phyloP scores from a whole-genome alignment of 2,797 vertebrate genomes.

The Chiloscyllium punctatum region DNA sequence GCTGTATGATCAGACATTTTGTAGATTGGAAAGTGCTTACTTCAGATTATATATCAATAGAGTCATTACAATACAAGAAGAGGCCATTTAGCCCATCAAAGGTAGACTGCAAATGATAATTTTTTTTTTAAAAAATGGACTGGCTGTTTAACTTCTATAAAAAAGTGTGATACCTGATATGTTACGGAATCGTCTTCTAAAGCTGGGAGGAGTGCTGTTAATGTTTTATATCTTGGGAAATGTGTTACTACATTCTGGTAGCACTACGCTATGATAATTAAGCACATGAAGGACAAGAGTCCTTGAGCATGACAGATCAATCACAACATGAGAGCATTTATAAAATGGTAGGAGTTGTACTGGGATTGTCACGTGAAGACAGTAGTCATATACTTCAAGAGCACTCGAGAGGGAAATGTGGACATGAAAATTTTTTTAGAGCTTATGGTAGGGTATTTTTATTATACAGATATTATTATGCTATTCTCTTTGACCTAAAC shows the following conservation, averaged over 20 bases:
- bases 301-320: neutral
- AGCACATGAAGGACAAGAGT: neutral
- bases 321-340: neutral
- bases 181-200: neutral
- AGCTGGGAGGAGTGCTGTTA: neutral
- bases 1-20: neutral
- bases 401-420: neutral
- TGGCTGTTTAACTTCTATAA: neutral
- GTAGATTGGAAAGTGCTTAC: neutral
- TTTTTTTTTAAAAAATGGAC: neutral
- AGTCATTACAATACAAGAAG: too few species aligned
- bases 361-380: neutral
- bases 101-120: neutral
- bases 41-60: neutral
- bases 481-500: too few species aligned
- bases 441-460: neutral
- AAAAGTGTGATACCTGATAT: neutral
- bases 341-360: neutral
- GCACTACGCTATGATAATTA: neutral
- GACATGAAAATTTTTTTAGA: neutral
- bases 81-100: too few species aligned
- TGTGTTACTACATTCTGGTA: neutral
- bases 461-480: neutral
- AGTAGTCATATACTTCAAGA: neutral
- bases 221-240: neutral